Conservation (phyloP, 2,797 vertebrate genomes). For the Bradypodion pumilum region DNA sequence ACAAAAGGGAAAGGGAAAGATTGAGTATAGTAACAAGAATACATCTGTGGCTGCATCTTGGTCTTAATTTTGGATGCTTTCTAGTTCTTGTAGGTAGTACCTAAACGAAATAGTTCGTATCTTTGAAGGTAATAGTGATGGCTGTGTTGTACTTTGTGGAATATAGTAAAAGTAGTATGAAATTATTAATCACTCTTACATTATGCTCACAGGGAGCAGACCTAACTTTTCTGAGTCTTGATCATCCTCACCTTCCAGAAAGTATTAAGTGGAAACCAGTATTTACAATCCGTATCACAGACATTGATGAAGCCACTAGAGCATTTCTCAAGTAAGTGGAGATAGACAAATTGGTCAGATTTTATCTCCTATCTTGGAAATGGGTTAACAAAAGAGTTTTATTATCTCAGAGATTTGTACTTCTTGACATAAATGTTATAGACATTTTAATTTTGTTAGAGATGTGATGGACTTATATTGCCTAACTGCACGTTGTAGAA, state of each 20-base stretch:
- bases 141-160: neutral
- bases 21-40: neutral
- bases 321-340: constrained; percentile 75
- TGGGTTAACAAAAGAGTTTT: neutral
- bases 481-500: neutral
- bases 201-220: constrained; percentile 75
- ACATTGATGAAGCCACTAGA: constrained; percentile 75
- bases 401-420: neutral
- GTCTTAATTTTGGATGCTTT: neutral
- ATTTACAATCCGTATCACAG: constrained; percentile 76
- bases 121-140: neutral
- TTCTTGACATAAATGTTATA: neutral
- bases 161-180: neutral
- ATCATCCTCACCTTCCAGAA: constrained; percentile 76
- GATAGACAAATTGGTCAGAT: constrained; percentile 26
- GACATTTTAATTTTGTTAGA: neutral
- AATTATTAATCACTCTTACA: constrained; percentile 35
- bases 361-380: constrained; percentile 22
- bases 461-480: neutral
- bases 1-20: neutral
- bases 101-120: neutral
- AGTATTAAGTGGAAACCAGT: constrained; percentile 74
- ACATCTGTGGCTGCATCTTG: neutral
- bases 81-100: neutral
- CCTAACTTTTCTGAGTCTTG: constrained; percentile 76